Conservation (phyloP, 2,888 invertebrate genomes). For the Chrysina gloriosa region DNA sequence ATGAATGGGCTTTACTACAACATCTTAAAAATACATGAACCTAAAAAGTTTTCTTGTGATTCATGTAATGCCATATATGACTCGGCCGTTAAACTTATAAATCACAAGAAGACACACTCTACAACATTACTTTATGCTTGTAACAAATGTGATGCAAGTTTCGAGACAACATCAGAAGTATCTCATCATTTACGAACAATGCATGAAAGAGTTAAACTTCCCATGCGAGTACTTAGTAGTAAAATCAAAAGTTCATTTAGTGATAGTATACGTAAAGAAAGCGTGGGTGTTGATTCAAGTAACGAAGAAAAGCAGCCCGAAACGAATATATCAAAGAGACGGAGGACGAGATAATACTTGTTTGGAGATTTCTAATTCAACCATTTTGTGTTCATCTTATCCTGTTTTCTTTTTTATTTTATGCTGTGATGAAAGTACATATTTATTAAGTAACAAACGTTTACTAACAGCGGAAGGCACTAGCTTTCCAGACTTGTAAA, state of each 20-base stretch:
- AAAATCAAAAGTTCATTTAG: slow-evolving; percentile 38
- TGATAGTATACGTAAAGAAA: slow-evolving; percentile 29
- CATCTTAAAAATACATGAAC: slow-evolving; percentile 50
- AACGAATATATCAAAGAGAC: slow-evolving; percentile 28
- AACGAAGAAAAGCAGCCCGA: slow-evolving; percentile 20
- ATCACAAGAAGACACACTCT: slow-evolving; percentile 52
- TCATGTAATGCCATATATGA: slow-evolving; percentile 48
- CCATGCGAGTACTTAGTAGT: slow-evolving; percentile 31
- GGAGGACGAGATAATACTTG: slow-evolving; percentile 38
- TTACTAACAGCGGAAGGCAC: no score
- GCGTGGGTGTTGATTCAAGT: background rate
- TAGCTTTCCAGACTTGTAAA: no score
- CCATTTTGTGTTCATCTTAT: slow-evolving; percentile 38
- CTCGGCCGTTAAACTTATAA: slow-evolving; percentile 51
- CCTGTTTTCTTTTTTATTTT: slow-evolving; percentile 36
- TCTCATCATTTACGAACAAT: slow-evolving; percentile 55
- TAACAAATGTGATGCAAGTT: slow-evolving; percentile 59
- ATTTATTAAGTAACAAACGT: no score
- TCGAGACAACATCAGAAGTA: slow-evolving; percentile 57
- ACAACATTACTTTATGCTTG: slow-evolving; percentile 57
- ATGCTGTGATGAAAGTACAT: slow-evolving; percentile 37
- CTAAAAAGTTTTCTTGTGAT: slow-evolving; percentile 48
- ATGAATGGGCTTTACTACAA: slow-evolving; percentile 46
- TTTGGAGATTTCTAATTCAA: slow-evolving; percentile 17
- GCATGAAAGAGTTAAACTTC: slow-evolving; percentile 50